These are phyloP conservation scores for Eilema sororculum DNA, from an alignment of 2,888 invertebrate genomes.

Conservation along the genomic window DNA sequence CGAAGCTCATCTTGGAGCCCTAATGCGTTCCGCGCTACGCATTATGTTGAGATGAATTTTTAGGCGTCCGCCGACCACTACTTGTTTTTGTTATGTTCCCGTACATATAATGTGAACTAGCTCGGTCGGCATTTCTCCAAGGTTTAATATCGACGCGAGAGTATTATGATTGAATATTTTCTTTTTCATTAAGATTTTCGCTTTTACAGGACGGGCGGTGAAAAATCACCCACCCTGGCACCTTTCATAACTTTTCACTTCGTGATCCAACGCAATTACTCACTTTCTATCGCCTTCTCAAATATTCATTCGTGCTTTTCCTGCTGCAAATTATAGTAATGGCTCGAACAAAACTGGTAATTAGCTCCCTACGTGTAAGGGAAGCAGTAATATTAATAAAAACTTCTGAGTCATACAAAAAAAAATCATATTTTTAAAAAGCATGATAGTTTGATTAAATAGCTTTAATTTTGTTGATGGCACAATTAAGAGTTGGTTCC, in stretches of 20 bases:
- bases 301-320: conserved; percentile 86
- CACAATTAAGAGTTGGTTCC: conserved; percentile 37
- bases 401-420: conserved; percentile 44
- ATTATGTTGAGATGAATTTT: conserved; percentile 83
- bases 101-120: conserved; percentile 24
- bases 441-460: conserved; percentile 62
- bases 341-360: conserved; percentile 81
- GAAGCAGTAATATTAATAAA: conserved; percentile 67
- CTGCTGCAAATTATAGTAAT: conserved; percentile 84
- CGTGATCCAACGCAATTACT: conserved; percentile 86
- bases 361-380: conserved; percentile 72
- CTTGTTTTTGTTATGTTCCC: conserved; percentile 54
- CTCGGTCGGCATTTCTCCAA: conserved; percentile 5
- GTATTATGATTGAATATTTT: conserved; percentile 76
- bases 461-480: conserved; percentile 66
- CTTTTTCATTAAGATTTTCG: conserved; percentile 83
- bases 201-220: conserved; percentile 73
- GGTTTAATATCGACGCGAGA: conserved; percentile 56
- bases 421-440: conserved; percentile 42
- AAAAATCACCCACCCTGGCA: conserved; percentile 82
- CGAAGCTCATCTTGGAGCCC: conserved; percentile 86
- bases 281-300: conserved; percentile 86
- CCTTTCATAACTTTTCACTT: conserved; percentile 87
- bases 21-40: conserved; percentile 82
- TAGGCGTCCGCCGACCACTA: conserved; percentile 65